These are phyloP conservation scores for Mesitornis unicolor DNA, from an alignment of 2,113 vertebrate genomes.

Conservation along the genomic window DNA sequence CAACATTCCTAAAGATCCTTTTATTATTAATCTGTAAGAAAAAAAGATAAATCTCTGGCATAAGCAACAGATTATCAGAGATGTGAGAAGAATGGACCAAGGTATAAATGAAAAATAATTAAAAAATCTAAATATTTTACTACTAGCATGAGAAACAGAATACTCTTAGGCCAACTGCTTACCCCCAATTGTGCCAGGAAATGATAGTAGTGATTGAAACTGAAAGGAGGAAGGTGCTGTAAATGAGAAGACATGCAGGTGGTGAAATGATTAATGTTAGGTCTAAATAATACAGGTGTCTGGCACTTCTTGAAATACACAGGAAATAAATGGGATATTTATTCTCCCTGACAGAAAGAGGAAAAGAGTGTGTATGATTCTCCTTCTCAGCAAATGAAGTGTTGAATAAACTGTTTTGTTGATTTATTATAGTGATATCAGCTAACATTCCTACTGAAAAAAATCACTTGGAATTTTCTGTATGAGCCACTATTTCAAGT, in stretches of 20 bases:
- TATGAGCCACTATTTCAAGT: neutral
- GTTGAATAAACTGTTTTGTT: conserved; percentile 51
- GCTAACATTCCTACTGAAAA: neutral
- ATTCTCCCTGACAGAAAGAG: conserved; percentile 59
- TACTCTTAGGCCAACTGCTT: neutral
- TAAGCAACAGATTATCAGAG: neutral
- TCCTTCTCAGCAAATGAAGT: conserved; percentile 56
- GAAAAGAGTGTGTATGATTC: conserved; percentile 49
- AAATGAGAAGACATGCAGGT: conserved; percentile 4
- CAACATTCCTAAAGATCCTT: neutral
- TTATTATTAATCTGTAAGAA: neutral
- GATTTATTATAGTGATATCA: conserved; percentile 64
- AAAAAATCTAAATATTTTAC: neutral
- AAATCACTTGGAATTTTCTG: conserved; percentile 34
- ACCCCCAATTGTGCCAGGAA: neutral
- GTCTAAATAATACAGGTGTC: conserved; percentile 49
- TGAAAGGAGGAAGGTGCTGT: neutral
- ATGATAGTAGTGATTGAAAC: neutral
- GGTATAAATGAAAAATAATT: neutral
- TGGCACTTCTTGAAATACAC: conserved; percentile 46
- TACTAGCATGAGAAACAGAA: neutral
- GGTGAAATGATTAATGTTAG: conserved; percentile 54
- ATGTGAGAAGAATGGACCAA: neutral
- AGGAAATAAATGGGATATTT: conserved; percentile 69
- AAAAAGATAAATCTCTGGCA: neutral